Conservation (phyloP, 2,113 vertebrate species). For the Laticauda laticaudata region DNA sequence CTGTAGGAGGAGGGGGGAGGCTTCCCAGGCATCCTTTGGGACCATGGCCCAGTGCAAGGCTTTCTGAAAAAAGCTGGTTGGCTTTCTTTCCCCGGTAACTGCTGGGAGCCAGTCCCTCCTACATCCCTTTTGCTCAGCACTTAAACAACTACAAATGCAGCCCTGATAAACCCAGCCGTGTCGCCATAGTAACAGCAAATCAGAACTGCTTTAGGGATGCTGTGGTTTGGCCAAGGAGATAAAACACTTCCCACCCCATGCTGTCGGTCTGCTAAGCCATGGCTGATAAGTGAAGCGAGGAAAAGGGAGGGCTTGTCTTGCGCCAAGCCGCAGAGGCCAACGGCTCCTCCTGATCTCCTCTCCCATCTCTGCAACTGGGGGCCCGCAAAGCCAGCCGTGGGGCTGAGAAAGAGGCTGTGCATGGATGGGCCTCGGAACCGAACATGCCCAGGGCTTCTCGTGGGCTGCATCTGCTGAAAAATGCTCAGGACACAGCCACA, state of each 20-base stretch:
- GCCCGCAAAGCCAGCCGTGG: accelerated
- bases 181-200: slow-evolving; percentile 77
- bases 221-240: slow-evolving; percentile 73
- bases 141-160: neutral
- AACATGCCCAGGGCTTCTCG: neutral
- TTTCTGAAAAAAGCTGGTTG: neutral
- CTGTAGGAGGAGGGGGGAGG: neutral
- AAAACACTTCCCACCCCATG: slow-evolving; percentile 79
- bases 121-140: slow-evolving; percentile 23
- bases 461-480: neutral
- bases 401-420: neutral
- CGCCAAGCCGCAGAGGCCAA: slow-evolving; percentile 1
- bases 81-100: neutral
- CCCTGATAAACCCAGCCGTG: slow-evolving; percentile 58
- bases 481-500: neutral
- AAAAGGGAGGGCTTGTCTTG: slow-evolving; percentile 25
- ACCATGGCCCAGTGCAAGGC: neutral
- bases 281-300: slow-evolving; percentile 65
- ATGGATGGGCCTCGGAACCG: neutral
- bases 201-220: slow-evolving; percentile 66
- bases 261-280: slow-evolving; percentile 72
- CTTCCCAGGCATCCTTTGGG: neutral
- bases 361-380: accelerated
- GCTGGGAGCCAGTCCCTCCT: neutral
- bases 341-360: neutral